A percentile compares a stretch with the other conserved stretches of the same genome.
Evolutionary conservation across 2,113 vertebrate species (phyloP).

Genomic region (Donacobius atricapilla): DNA sequence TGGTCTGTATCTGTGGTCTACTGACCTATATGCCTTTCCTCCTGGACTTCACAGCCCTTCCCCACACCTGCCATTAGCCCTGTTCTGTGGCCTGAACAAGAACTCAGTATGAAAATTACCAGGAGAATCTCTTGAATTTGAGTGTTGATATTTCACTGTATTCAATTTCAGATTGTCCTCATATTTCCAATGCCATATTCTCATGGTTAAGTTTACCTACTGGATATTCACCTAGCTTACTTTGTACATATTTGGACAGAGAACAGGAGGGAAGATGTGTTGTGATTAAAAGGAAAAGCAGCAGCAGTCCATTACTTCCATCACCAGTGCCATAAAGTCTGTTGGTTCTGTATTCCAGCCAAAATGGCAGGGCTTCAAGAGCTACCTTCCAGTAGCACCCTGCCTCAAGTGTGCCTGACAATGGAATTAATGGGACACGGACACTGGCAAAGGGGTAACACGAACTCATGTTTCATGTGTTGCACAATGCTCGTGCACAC

Average conservation of each 20-base stretch:
- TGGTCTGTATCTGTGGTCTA: background rate
- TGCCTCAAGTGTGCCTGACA: background rate
- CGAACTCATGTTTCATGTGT: slow-evolving; percentile 55
- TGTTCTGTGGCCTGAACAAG: background rate
- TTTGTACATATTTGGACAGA: background rate
- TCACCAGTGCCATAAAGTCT: background rate
- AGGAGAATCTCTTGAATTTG: background rate
- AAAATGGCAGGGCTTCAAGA: slow-evolving; percentile 56
- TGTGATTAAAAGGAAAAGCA: background rate
- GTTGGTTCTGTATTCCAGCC: slow-evolving; percentile 8
- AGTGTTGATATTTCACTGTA: background rate
- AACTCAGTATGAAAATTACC: background rate
- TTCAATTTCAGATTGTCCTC: background rate
- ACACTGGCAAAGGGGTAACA: slow-evolving; percentile 54
- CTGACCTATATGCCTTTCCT: background rate
- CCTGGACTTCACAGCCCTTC: background rate
- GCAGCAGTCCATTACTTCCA: background rate
- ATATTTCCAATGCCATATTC: background rate
- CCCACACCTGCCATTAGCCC: background rate
- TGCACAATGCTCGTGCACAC: background rate
- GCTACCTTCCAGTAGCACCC: slow-evolving; percentile 6
- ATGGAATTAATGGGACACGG: slow-evolving; percentile 44
- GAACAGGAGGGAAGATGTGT: background rate
- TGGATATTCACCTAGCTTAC: background rate
- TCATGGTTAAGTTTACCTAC: background rate